Evolutionary conservation across 1,140 invertebrate species (phyloP), one percentile per base, ranked within the genome.

Genomic region (Pentalonia nigronervosa): DNA sequence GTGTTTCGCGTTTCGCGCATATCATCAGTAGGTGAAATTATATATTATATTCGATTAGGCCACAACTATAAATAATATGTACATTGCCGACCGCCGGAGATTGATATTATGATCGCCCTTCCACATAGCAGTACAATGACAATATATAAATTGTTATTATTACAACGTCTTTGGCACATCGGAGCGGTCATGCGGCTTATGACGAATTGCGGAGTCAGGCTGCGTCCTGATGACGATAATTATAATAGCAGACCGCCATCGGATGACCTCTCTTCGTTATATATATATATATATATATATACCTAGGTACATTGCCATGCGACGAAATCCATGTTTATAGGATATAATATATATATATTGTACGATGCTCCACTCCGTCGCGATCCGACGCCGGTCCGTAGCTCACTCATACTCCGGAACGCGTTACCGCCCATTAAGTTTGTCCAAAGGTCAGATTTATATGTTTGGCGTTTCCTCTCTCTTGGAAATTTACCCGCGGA

Each of bases 391-490:
- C 47, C 20, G 53, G 87, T 60, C 41, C 36, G 3, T 89, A 30
- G 87, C 36, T 50, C 53, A 45, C 53, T 90, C 56, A 30, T 60
- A 60, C 53, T 30, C 36, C 53, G 53, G 53, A 67, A 90, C 56
- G 56, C 89, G 89, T 67, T 90, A 67, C 89, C 89, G 53, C 36
- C 89, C 89, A 67, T 90, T 90, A 60, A 90, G 89, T 45, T 67
- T 45, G 89, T 60, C 53, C 45, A 60, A 90, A 90, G 89, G 89
- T 90, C 53, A 90, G 89, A 90, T 90, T 90, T 90, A 67, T 90
- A 67, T 90, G 53, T 90, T 67, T 45, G 36, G 56, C 56, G 41
- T 90, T 67, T 45, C 53, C 53, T 56, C 36, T 41, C 34, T 91
- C 90, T 91, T 34, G 34, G 14, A 60, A 56, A 60, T 47, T 91